phyloP scores from a whole-genome alignment of 2,113 vertebrate genomes.

The Embiotoca jacksoni region DNA sequence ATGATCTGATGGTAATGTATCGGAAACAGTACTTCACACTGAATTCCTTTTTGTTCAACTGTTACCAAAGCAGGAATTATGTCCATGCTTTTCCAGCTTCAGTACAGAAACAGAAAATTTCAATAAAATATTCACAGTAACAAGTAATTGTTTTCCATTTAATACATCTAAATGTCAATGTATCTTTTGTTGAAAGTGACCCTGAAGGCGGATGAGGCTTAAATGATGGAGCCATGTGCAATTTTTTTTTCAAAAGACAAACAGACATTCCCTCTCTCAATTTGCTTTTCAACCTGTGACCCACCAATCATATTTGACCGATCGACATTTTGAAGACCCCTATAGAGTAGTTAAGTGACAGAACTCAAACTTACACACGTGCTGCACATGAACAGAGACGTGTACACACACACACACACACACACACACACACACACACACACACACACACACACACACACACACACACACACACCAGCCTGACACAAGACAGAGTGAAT shows the following conservation, averaged over 20 bases:
- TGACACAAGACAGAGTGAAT: constrained; percentile 42
- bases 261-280: constrained; percentile 35
- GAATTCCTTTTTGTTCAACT: constrained; percentile 12
- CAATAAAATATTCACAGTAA: not conserved
- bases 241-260: constrained; percentile 29
- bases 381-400: not conserved
- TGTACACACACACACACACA: not conserved
- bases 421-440: constrained; percentile 11
- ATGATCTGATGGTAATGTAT: not conserved
- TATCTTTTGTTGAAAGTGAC: constrained; percentile 24
- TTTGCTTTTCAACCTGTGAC: constrained; percentile 41
- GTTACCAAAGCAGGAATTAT: not conserved
- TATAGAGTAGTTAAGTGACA: constrained; percentile 51
- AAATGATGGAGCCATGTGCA: constrained; percentile 28
- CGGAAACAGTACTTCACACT: not conserved
- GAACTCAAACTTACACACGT: constrained; percentile 22
- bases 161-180: constrained; percentile 26
- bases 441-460: not conserved
- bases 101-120: not conserved
- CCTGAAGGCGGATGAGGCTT: constrained; percentile 12
- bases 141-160: constrained; percentile 2
- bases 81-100: not conserved
- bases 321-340: constrained; percentile 45
- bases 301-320: constrained; percentile 46
- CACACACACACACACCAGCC: not conserved